Evolutionary conservation across 2,113 vertebrate species (phyloP), one percentile per base, ranked within the genome.

Genomic region (Corydoras maculifer): DNA sequence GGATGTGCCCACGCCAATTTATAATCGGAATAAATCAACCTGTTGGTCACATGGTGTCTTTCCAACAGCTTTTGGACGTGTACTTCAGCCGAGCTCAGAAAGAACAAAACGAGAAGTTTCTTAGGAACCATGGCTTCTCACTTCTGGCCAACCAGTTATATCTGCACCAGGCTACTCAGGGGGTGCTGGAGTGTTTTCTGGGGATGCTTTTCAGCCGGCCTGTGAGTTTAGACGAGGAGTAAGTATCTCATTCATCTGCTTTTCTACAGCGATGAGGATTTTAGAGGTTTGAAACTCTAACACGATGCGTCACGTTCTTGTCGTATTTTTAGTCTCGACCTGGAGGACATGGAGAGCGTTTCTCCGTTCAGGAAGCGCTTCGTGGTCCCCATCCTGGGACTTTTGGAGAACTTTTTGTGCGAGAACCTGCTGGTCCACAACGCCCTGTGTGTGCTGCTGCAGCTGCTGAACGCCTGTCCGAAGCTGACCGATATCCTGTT

Each of bases 111-210:
- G 96, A 98, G 84, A 96, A 91, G 70, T 99, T 99, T 79, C 86
- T 98, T 83, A 98, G 96, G 88, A 97, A 93, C 78, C 94, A 95
- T 50, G 95, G 97, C 73, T 98, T 98, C 85, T 96, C 94, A 3
- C 89, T 99, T 78, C 86, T 99, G 79, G 97, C 97, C 80, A 99
- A 98, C 79, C 97, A 99, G 85, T 83, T 99, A 10, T 98, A 96
- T 86, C 92, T 96, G 75, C 95, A 98, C 83, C 94, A 92, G 78
- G 95, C 93, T 14, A 93, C 92, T 82, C 94, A 91, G 71, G 91
- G 94, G 35, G 87, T 98, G 59, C 77, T 98, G 9, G 94, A 99
- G 50, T 94, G 92, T 79, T 94, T 98, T 80, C 81, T 94, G 78
- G 93, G 93, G 84, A 98, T 99, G 94, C 86, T 97, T 68, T 94